These are phyloP conservation scores for Planococcus citri DNA, from an alignment of 1,140 invertebrate species.

Conservation along the genomic window DNA sequence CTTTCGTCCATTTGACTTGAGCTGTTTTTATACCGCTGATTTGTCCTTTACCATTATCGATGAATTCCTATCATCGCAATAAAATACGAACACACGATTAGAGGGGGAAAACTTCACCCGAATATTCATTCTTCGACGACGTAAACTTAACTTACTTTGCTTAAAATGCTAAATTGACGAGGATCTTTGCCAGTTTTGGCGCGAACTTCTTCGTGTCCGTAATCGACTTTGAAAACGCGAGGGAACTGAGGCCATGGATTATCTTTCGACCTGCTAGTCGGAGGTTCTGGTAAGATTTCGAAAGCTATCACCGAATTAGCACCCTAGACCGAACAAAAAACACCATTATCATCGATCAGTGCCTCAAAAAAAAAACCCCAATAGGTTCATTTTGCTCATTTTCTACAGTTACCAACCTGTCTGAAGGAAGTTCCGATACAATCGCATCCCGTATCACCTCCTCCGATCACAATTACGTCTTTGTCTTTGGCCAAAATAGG, in stretches of 20 bases:
- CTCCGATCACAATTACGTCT: slow-evolving; percentile 92
- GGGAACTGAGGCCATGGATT: slow-evolving; percentile 99
- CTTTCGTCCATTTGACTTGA: slow-evolving; percentile 85
- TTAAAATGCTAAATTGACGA: slow-evolving; percentile 81
- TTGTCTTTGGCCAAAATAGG: slow-evolving; percentile 77
- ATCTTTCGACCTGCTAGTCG: slow-evolving; percentile 57
- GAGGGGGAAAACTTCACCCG: not conserved
- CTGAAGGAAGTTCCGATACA: slow-evolving; percentile 95
- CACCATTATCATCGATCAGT: no score
- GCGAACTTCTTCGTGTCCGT: slow-evolving; percentile 94
- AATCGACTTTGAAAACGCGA: slow-evolving; percentile 90
- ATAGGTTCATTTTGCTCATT: no score
- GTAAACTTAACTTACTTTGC: slow-evolving; percentile 47
- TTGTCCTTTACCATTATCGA: slow-evolving; percentile 80
- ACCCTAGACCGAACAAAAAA: slow-evolving; percentile 41
- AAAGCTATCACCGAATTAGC: slow-evolving; percentile 94
- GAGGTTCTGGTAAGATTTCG: slow-evolving; percentile 92
- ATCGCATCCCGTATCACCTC: slow-evolving; percentile 98
- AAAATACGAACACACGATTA: slow-evolving; percentile 22
- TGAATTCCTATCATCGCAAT: slow-evolving; percentile 66
- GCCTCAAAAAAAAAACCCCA: no score
- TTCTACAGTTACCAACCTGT: no score
- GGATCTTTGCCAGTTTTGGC: slow-evolving; percentile 87
- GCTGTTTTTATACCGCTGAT: slow-evolving; percentile 82
- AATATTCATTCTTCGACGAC: not conserved